These are phyloP conservation scores for Drosophila pegasa DNA, from an alignment of 2,888 invertebrate genomes.

Conservation along the genomic window DNA sequence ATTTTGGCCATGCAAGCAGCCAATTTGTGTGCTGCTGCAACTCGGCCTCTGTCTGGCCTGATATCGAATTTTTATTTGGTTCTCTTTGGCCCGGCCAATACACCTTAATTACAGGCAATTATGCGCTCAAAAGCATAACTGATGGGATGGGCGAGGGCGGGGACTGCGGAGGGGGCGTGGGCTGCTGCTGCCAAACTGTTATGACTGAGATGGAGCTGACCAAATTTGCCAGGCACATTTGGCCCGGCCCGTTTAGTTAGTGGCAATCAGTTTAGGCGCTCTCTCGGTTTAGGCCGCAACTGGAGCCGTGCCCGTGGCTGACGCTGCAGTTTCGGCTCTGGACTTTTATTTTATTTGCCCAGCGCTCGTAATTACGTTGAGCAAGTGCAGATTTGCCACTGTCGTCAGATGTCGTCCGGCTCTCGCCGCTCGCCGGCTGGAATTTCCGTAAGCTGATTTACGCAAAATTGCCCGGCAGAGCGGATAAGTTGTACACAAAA, in stretches of 20 bases:
- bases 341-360: slow-evolving; percentile 74
- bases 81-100: slow-evolving; percentile 55
- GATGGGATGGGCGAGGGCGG: slow-evolving; percentile 45
- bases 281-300: slow-evolving; percentile 18
- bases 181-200: slow-evolving; percentile 60
- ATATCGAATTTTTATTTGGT: slow-evolving; percentile 72
- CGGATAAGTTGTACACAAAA: slow-evolving; percentile 73
- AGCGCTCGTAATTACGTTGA: slow-evolving; percentile 72
- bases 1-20: slow-evolving; percentile 41
- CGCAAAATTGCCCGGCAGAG: slow-evolving; percentile 70
- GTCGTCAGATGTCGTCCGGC: slow-evolving; percentile 45
- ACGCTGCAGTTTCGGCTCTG: slow-evolving; percentile 49
- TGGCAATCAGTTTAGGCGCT: slow-evolving; percentile 52
- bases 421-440: slow-evolving; percentile 64
- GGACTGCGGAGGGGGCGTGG: too few relatives aligned
- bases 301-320: slow-evolving; percentile 35
- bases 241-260: slow-evolving; percentile 35
- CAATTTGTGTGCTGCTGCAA: slow-evolving; percentile 50
- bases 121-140: slow-evolving; percentile 79
- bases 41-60: slow-evolving; percentile 30
- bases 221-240: slow-evolving; percentile 65
- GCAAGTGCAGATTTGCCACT: slow-evolving; percentile 73
- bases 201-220: slow-evolving; percentile 68
- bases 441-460: slow-evolving; percentile 79
- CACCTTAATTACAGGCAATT: slow-evolving; percentile 79